Base-by-base conservation (phyloP, 2,113 vertebrate species). In the Opisthocomus hoazin region DNA sequence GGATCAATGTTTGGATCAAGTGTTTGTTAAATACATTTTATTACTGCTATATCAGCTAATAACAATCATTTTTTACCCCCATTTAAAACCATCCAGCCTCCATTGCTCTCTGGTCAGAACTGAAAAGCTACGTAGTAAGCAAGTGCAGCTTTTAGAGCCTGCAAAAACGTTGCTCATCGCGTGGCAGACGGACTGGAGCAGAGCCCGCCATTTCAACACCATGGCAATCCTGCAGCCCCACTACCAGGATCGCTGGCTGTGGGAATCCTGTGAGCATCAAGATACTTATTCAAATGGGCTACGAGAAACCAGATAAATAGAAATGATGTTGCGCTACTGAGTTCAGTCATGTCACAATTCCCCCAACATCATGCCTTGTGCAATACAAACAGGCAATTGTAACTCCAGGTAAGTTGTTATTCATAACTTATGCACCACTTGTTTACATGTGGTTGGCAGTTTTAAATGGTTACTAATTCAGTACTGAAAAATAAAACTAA, bases 391-490 rank as follows among this genome's bases (percentile, higher is more conserved):
- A 87, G 63, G 88, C 68, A 45, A 48, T 10, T 88, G 85, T 46
- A 80, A 86, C 80, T 69, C 87, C 39, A 96, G 84, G 79, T 83
- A 78, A 66, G 76, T 43, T 95, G 88, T 89, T 93, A 86, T 34
- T 36, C 39, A 85, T 64, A 91, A 86, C 64, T 74, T 22, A 46
- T 1, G 9, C 86, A 56, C 79, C 30, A 11, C 90, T 92, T 96
- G 90, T 96, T 96, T 96, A 95, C 82, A 85, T 76, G 80, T 53
- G 88, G 83, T 71, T 61, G 76, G 37, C 54, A 83, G 76, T 60
- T 95, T 95, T 90, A 92, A 93, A 97, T 43, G 64, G 85, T 92
- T 88, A 90, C 92, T 96, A 93, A 93, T 92, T 95, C 76, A 68
- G 85, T 64, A 43, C 73, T 45, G 88, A 78, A 95, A 96, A 96